Conservation (phyloP, 2,888 invertebrate species). For the Drosophila incognita region DNA sequence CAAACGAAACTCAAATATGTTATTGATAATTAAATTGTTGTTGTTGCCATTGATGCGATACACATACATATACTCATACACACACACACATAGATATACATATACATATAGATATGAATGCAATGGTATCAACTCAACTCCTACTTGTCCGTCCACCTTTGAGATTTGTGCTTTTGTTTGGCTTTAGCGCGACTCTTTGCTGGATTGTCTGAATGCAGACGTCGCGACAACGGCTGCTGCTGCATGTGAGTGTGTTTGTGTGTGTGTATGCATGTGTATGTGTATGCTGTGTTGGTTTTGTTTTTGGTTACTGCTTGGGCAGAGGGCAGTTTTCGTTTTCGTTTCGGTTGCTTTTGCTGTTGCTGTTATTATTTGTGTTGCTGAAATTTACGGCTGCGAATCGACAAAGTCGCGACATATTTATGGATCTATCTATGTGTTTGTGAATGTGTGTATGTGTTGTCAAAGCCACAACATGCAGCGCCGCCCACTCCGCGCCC, state of each 20-base stretch:
- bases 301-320: conserved; percentile 18
- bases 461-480: conserved; percentile 27
- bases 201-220: conserved; percentile 54
- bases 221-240: conserved; percentile 32
- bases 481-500: conserved; percentile 10
- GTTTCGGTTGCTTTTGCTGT: conserved; percentile 17
- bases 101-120: conserved; percentile 5
- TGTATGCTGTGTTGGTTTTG: conserved; percentile 1
- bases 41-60: conserved; percentile 39
- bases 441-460: conserved; percentile 4
- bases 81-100: background rate
- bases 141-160: conserved; percentile 45
- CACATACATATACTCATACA: background rate
- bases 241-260: conserved; percentile 22
- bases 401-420: conserved; percentile 11
- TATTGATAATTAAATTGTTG: conserved; percentile 72
- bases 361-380: conserved; percentile 10
- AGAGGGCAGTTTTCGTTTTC: conserved; percentile 54
- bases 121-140: conserved; percentile 28
- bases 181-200: conserved; percentile 24
- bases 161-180: conserved; percentile 43
- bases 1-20: conserved; percentile 66
- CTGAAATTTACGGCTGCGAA: conserved; percentile 13
- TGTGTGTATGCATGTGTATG: background rate
- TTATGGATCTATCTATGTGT: background rate